phyloP scores from a whole-genome alignment of 2,113 vertebrate genomes.

The Phylloscopus trochilus region DNA sequence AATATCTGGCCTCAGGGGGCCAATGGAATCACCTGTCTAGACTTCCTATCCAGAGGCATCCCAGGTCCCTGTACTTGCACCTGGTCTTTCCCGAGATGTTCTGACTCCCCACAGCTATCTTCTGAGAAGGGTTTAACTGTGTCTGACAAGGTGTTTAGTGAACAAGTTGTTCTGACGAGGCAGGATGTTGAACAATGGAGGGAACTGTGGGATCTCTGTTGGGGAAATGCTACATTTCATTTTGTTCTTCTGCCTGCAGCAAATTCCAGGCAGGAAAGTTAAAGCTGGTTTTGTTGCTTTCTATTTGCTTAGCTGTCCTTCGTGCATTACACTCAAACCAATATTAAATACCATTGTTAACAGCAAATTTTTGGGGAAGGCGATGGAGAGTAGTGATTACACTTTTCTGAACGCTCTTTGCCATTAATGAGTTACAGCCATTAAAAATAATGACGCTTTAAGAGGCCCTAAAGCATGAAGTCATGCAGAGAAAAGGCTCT shows the following conservation, averaged over 20 bases:
- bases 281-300: neutral
- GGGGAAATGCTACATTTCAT: neutral
- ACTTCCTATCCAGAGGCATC: neutral
- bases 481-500: neutral
- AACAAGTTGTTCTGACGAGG: neutral
- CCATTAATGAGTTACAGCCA: neutral
- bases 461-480: neutral
- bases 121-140: neutral
- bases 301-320: neutral
- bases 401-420: neutral
- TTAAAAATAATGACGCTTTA: neutral
- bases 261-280: neutral
- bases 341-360: neutral
- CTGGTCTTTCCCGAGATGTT: rapidly evolving
- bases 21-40: constrained; percentile 29
- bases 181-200: neutral
- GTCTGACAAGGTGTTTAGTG: neutral
- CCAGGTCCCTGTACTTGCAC: neutral
- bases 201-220: neutral
- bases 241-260: rapidly evolving
- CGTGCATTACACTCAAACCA: neutral
- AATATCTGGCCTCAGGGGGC: neutral
- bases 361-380: neutral
- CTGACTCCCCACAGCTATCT: neutral
- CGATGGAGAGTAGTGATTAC: rapidly evolving